Base-by-base conservation (phyloP, 2,113 vertebrate genomes). In the Epinephelus lanceolatus region DNA sequence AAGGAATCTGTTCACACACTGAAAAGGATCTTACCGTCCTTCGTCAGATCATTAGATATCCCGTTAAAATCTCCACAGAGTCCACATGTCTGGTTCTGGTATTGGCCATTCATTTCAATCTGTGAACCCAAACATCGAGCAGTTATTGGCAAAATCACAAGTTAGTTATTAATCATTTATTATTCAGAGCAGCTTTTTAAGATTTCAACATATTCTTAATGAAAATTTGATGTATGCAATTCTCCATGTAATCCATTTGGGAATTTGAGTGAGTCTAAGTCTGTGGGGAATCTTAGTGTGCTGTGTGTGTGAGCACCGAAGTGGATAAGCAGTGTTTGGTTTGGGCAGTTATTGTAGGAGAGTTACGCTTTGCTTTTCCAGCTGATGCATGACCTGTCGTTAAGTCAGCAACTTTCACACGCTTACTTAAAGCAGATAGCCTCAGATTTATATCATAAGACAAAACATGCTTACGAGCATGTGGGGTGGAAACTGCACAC, bases 41-140 rank as follows among this genome's bases (percentile, higher is more conserved):
- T 66, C 0, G 65, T 59, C 2, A 95, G 85, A 23, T 95, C 95
- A 15, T 94, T 79, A n/a, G 77, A 18, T 6, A 78, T 4, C 1
- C 91, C 86, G 9, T 96, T 94, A 74, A 93, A 95, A 88, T 96
- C 92, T 53, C 95, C 95, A 88, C 95, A 96, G 19, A 96, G 94
- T 53, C 95, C 95, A 85, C 94, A 96, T 0, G 87, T 89, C 71
- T 93, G 89, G 71, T 89, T 90, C 68, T 52, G 66, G 82, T 89
- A 96, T 72, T 94, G 94, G 0, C 55, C 0, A 62, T 90, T 77
- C 14, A 96, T 53, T 80, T 95, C 93, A 67, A 96, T 74, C 95
- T 96, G 87, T 65, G 27, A 82, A 78, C 27, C 88, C 2, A 83
- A 57, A 56, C 0, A 86, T 19, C 60, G 1, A 59, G 51, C 6